Percentiles rank a stretch among this genome's conserved stretches.
phyloP scores from a whole-genome alignment of 2,888 invertebrate species.

The Chironomus tentans region DNA sequence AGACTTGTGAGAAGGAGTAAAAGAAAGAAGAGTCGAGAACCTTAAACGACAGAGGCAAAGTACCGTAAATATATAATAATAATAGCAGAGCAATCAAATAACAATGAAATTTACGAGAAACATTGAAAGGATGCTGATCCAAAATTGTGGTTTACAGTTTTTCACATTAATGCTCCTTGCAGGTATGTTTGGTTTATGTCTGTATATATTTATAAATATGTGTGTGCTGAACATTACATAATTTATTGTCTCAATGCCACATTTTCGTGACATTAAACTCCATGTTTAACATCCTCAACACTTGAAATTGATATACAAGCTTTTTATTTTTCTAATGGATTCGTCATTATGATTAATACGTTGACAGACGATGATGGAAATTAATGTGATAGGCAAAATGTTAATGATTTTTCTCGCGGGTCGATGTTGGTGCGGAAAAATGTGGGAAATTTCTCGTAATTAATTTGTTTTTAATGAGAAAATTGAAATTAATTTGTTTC shows the following conservation, averaged over 20 bases:
- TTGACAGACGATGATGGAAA: too few relatives aligned
- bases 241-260: slow-evolving; percentile 1
- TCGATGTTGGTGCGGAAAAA: too few relatives aligned
- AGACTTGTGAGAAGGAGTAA: not conserved
- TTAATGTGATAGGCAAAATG: too few relatives aligned
- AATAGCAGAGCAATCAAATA: slow-evolving; percentile 22
- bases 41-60: not conserved
- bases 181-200: slow-evolving; percentile 4
- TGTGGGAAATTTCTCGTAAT: too few relatives aligned
- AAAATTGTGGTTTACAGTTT: slow-evolving; percentile 20
- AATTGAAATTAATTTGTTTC: too few relatives aligned
- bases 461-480: too few relatives aligned
- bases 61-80: not conserved
- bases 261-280: slow-evolving; percentile 9
- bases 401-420: too few relatives aligned
- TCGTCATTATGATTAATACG: too few relatives aligned
- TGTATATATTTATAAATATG: not conserved
- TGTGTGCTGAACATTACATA: not conserved
- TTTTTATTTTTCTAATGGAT: too few relatives aligned
- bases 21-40: too few relatives aligned
- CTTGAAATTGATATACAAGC: too few relatives aligned
- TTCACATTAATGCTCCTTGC: slow-evolving; percentile 22
- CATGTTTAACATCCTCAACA: not conserved
- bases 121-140: slow-evolving; percentile 23
- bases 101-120: slow-evolving; percentile 20